Conservation (phyloP, 2,113 vertebrate species). For the Phalacrocorax brasilianus region DNA sequence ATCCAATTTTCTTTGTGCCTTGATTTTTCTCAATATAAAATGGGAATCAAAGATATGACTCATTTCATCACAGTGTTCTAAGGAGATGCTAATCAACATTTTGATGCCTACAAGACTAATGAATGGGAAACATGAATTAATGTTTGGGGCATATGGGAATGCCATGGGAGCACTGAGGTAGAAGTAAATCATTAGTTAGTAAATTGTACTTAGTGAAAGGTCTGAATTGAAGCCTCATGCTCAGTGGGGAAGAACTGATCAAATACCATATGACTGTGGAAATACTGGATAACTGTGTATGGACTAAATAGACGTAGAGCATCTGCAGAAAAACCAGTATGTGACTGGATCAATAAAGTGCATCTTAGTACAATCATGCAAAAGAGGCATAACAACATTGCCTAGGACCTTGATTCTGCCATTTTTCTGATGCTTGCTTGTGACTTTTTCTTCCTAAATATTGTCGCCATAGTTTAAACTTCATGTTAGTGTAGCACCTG, state of each 20-base stretch:
- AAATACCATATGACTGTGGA: background rate
- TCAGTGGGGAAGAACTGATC: background rate
- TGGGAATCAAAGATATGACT: background rate
- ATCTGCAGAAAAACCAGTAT: background rate
- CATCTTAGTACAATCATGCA: background rate
- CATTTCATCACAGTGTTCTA: background rate
- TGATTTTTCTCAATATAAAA: background rate
- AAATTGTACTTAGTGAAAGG: background rate
- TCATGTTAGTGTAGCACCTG: background rate
- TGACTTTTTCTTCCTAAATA: background rate
- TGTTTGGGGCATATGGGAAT: background rate
- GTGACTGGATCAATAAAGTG: background rate
- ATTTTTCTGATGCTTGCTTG: background rate
- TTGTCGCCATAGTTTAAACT: background rate
- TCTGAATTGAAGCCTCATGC: background rate
- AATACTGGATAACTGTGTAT: background rate
- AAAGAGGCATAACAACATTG: background rate
- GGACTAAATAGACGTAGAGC: background rate
- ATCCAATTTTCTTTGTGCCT: background rate
- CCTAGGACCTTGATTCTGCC: background rate
- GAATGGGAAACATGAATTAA: background rate
- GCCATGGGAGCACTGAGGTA: background rate
- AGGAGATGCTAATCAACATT: slow-evolving; percentile 3
- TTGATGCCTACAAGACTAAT: background rate
- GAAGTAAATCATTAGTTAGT: slow-evolving; percentile 22